Conservation (phyloP, 2,888 invertebrate genomes). For the Netelia fuscicornis region DNA sequence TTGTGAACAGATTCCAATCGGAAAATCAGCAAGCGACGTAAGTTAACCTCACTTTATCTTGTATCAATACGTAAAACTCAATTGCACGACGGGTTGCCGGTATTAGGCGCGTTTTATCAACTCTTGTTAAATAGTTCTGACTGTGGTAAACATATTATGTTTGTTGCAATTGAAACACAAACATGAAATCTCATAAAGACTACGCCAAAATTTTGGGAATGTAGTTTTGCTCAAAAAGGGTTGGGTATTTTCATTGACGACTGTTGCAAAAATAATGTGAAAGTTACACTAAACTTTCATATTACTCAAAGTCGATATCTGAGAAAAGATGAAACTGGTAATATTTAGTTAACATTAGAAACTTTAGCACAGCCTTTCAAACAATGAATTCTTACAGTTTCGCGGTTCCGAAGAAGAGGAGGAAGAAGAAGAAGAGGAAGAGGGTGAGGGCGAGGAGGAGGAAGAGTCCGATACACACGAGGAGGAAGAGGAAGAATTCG, state of each 20-base stretch:
- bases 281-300: no score
- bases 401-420: slow-evolving; percentile 81
- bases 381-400: slow-evolving; percentile 69
- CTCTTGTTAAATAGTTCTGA: neutral
- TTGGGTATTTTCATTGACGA: no score
- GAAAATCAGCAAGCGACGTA: slow-evolving; percentile 88
- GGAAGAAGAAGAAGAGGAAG: slow-evolving; percentile 83
- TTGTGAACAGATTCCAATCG: slow-evolving; percentile 88
- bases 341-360: no score
- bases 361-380: neutral
- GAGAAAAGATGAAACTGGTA: no score
- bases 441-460: slow-evolving; percentile 83
- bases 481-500: slow-evolving; percentile 83
- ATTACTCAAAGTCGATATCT: no score
- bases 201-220: no score
- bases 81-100: no score
- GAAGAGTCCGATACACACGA: slow-evolving; percentile 83
- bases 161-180: no score
- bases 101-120: neutral
- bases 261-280: no score
- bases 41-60: slow-evolving; percentile 78
- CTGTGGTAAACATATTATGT: neutral
- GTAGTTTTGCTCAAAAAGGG: no score
- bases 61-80: neutral
- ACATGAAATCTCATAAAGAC: no score